A percentile compares a stretch with the other conserved stretches of the same genome.
These are phyloP conservation scores for Pangasianodon hypophthalmus DNA, from an alignment of 2,113 vertebrate genomes.

Conservation along the genomic window DNA sequence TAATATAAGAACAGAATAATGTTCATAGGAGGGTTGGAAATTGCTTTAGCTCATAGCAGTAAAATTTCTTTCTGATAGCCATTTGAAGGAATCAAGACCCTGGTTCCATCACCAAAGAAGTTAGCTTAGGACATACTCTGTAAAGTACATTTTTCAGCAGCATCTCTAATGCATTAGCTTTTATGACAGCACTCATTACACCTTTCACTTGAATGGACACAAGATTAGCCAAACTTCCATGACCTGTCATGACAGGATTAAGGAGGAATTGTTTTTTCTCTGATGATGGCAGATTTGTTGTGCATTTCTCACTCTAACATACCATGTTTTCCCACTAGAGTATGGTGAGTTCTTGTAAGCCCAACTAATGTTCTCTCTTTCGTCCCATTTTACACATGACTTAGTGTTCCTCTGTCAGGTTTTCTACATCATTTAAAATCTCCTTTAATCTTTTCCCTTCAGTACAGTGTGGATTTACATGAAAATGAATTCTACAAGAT, in stretches of 20 bases:
- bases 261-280: not conserved
- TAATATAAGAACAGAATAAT: not conserved
- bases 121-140: not conserved
- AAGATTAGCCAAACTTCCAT: conserved; percentile 12
- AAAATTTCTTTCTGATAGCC: not conserved
- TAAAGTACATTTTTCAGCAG: not conserved
- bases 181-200: not conserved
- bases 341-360: not conserved
- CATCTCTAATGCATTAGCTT: not conserved
- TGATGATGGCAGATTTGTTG: not conserved
- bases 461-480: not conserved
- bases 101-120: not conserved
- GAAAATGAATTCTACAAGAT: not conserved
- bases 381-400: not conserved
- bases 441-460: not conserved
- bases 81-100: not conserved
- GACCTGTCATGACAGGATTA: not conserved
- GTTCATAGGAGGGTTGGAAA: not conserved
- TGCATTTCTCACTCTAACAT: not conserved
- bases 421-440: not conserved
- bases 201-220: not conserved
- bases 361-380: not conserved
- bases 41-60: not conserved
- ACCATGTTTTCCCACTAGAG: not conserved
- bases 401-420: conserved; percentile 41